Percentiles rank a stretch among this genome's conserved stretches.
Evolutionary conservation across 2,888 invertebrate species (phyloP).

Genomic region (Nephrotoma flavescens): DNA sequence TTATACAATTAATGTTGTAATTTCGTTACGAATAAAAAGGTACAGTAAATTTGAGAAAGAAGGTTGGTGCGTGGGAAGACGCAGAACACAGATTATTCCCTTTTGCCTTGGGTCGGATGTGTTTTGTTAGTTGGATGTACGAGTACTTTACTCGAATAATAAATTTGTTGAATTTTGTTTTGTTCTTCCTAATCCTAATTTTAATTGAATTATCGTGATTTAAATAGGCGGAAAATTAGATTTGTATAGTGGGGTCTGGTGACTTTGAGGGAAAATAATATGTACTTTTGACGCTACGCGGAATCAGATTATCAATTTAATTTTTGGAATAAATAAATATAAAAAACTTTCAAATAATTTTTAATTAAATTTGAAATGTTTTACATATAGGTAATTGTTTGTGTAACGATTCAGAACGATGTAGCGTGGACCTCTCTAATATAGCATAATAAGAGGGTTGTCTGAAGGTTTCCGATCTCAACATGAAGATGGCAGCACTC

Average conservation of each 20-base stretch:
- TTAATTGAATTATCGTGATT: not conserved
- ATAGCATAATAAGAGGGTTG: too few relatives aligned
- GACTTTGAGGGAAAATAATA: not conserved
- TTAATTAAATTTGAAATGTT: too few relatives aligned
- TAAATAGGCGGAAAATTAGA: not conserved
- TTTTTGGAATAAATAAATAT: too few relatives aligned
- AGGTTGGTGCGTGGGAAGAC: not conserved
- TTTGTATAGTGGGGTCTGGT: not conserved
- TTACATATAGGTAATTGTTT: too few relatives aligned
- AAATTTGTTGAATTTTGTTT: not conserved
- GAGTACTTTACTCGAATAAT: not conserved
- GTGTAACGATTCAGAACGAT: too few relatives aligned
- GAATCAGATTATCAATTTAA: too few relatives aligned
- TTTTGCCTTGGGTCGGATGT: not conserved
- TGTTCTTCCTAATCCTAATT: not conserved
- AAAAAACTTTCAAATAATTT: too few relatives aligned
- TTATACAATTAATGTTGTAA: not conserved
- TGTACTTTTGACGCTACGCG: too few relatives aligned
- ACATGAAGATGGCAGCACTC: too few relatives aligned
- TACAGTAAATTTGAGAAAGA: not conserved
- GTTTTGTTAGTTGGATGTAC: not conserved
- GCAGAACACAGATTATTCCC: not conserved
- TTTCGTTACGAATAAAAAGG: not conserved
- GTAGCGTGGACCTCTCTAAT: too few relatives aligned
- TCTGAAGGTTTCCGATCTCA: too few relatives aligned